These are phyloP conservation scores for Abramis brama DNA, from an alignment of 2,113 vertebrate genomes.

Conservation along the genomic window DNA sequence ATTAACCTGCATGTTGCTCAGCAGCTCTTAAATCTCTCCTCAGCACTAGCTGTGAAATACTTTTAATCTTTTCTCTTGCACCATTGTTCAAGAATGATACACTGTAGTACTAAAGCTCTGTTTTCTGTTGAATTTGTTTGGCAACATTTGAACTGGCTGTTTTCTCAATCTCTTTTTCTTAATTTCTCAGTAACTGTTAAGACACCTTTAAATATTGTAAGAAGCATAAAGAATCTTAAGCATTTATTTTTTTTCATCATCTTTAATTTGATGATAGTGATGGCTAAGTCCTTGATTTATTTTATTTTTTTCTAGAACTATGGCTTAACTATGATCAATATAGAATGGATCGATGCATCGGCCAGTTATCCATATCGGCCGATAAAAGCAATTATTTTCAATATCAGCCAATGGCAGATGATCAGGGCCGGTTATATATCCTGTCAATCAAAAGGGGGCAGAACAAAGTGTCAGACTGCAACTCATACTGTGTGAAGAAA, in stretches of 20 bases:
- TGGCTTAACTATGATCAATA: too few species aligned
- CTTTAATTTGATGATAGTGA: too few species aligned
- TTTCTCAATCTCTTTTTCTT: constrained; percentile 4
- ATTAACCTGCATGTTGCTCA: constrained; percentile 21
- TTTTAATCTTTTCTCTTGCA: constrained; percentile 19
- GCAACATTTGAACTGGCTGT: background rate
- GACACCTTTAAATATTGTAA: background rate
- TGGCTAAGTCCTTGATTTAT: too few species aligned
- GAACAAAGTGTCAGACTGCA: too few species aligned
- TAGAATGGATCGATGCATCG: too few species aligned
- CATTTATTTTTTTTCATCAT: background rate
- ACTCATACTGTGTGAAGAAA: too few species aligned
- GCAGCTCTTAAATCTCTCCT: constrained; percentile 36
- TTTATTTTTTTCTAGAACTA: too few species aligned
- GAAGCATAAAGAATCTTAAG: background rate
- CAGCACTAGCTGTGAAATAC: constrained; percentile 13
- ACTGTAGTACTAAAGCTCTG: background rate
- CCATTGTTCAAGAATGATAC: background rate
- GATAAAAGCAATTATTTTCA: too few species aligned
- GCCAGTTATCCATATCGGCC: too few species aligned
- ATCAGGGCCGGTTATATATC: too few species aligned
- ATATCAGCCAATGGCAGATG: too few species aligned
- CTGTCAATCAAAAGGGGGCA: too few species aligned
- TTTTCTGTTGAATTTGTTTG: background rate
- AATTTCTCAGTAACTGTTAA: background rate